Base-by-base conservation (phyloP, 1,140 invertebrate species). In the Plectrocnemia conspersa region DNA sequence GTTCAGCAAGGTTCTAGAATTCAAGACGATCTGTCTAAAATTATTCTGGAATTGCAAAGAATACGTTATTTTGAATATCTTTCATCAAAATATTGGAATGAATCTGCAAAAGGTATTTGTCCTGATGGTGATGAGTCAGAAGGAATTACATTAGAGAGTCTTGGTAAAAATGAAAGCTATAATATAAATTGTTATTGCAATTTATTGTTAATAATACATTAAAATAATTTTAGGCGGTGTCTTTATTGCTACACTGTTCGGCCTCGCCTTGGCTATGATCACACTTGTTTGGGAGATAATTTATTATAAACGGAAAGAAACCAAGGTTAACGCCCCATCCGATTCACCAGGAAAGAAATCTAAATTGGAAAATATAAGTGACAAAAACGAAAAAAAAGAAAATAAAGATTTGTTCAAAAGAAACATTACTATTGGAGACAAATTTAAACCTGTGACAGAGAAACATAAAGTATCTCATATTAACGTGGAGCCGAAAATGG, bases 181-280 rank as follows among this genome's bases (percentile, higher is more conserved):
- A 7, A 10, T 40, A 40, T 40, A 13, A 6, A n/a, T 13, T 13
- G 13, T 25, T 22, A 4, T 13, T 18, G 5, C 19, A 38, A 27
- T 23, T 18, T 15, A 15, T 13, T 35, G 38, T 36, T 36, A 59
- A 32, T 35, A 40, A 50, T 7, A 40, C 24, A 23, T 9, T 41
- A n/a, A 16, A 16, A n/a, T 41, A 21, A 49, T 68, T 72, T 33
- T 64, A 88, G 87, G 90, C 58, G 91, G 89, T 4, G 89, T 93
- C 2, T 93, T 93, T 63, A 92, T 93, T 57, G 89, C 89, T 1
- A 93, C 89, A 0, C 70, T 92, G 0, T 88, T 89, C 64, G 91
- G 89, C 0, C 70, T 93, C 3, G 82, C 82, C 0, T 64, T 93
- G 24, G 89, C 89, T 1, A 88, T 93, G 84, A 65, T 91, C 3